Base-by-base conservation (phyloP, 2,113 vertebrate genomes). In the Phoxinus phoxinus region DNA sequence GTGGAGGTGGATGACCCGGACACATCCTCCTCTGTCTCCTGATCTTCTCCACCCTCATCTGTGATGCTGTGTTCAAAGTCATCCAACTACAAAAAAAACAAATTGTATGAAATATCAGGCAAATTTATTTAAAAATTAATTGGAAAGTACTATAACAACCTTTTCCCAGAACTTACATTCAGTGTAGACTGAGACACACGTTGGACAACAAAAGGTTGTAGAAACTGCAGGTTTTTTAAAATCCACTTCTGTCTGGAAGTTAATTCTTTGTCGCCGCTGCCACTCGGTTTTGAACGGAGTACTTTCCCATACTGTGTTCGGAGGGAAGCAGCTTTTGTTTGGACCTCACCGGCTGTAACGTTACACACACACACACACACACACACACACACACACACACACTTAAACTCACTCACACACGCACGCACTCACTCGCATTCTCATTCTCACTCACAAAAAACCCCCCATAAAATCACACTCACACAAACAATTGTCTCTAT, bases 181-280 rank as follows among this genome's bases (percentile, higher is more conserved):
- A n/a, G n/a, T n/a, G n/a, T n/a, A n/a, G n/a, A n/a, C n/a, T n/a
- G n/a, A n/a, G n/a, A n/a, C n/a, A n/a, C n/a, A 27, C 32, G 32
- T 35, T 35, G 4, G 32, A n/a, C n/a, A n/a, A n/a, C n/a, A 15
- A 27, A 67, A 69, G 15, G 32, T 3, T 71, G 67, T 37, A 71
- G 6, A 17, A 71, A 41, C 6, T 71, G 30, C 2, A 23, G 19
- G 32, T 37, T 71, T 4, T 37, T 37, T 71, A 71, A 37, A 71
- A 37, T 35, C 67, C 67, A 71, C 32, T 21, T 71, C 67, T 71
- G 19, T 71, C 67, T 71, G 67, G 15, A 19, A 71, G 67, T 71
- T 37, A 71, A 30, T 19, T 71, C 32, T 37, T n/a, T n/a, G n/a
- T n/a, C n/a, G n/a, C n/a, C n/a, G n/a, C n/a, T n/a, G 53, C 21